Evolutionary conservation across 2,797 vertebrate genomes (phyloP).

Genomic region (Alca torda): DNA sequence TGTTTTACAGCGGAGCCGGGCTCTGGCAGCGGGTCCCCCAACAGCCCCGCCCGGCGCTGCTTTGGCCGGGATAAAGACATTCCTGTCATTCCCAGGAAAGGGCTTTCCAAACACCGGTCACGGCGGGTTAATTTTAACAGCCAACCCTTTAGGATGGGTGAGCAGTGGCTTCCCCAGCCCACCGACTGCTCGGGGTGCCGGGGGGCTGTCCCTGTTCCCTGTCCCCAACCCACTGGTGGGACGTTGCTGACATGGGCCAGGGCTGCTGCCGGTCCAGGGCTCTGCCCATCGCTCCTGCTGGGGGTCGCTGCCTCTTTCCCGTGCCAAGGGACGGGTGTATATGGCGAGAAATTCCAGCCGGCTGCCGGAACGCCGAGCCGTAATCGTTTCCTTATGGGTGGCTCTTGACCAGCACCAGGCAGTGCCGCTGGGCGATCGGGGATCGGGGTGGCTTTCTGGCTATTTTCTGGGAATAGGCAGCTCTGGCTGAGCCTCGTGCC

Average conservation of each 20-base stretch:
- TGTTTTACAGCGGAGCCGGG: not conserved
- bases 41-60: not conserved
- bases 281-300: fast-evolving
- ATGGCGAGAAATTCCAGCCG: slow-evolving; percentile 5
- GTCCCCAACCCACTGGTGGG: not conserved
- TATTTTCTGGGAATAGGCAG: not conserved
- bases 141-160: not conserved
- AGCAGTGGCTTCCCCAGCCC: not conserved
- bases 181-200: fast-evolving
- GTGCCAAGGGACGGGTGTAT: not conserved
- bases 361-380: not conserved
- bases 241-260: fast-evolving
- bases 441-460: not conserved
- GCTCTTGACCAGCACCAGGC: not conserved
- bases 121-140: slow-evolving; percentile 27
- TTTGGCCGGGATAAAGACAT: slow-evolving; percentile 56
- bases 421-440: fast-evolving
- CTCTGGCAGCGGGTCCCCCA: not conserved
- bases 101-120: slow-evolving; percentile 32
- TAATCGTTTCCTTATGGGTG: slow-evolving; percentile 32
- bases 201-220: not conserved
- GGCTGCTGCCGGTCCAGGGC: fast-evolving
- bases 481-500: fast-evolving
- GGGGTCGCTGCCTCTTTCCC: not conserved
- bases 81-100: slow-evolving; percentile 59